Conservation (phyloP, 1,140 invertebrate genomes). For the Colletes gigas region DNA sequence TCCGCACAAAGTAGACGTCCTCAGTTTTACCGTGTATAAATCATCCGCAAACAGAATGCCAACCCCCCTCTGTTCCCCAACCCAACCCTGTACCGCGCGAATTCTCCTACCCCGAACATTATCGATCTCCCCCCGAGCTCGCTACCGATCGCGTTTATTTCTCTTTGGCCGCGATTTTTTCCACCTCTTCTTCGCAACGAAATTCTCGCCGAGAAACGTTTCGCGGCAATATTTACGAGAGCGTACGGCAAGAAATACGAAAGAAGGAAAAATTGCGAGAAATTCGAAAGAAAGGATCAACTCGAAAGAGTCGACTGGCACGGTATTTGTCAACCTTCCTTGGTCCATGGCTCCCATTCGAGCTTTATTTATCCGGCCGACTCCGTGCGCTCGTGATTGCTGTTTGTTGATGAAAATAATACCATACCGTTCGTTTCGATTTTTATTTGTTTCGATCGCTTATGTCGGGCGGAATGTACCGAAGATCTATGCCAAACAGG, state of each 20-base stretch:
- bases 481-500: too few species aligned
- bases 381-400: too few species aligned
- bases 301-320: neutral
- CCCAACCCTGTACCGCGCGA: neutral
- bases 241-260: neutral
- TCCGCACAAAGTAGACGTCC: constrained; percentile 8
- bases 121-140: neutral
- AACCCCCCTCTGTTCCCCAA: neutral
- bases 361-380: too few species aligned
- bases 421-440: too few species aligned
- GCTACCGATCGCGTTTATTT: too few species aligned
- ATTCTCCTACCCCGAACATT: neutral
- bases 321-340: too few species aligned
- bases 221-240: neutral
- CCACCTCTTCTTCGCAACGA: too few species aligned
- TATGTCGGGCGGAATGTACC: too few species aligned
- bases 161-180: neutral
- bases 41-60: constrained; percentile 26
- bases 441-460: too few species aligned
- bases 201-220: too few species aligned
- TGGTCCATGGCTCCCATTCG: too few species aligned
- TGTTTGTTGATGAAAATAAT: too few species aligned
- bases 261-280: neutral
- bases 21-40: constrained; percentile 21
- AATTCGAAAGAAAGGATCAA: neutral